These are phyloP conservation scores for Drosophila triauraria DNA, from an alignment of 1,140 invertebrate species.

Conservation along the genomic window DNA sequence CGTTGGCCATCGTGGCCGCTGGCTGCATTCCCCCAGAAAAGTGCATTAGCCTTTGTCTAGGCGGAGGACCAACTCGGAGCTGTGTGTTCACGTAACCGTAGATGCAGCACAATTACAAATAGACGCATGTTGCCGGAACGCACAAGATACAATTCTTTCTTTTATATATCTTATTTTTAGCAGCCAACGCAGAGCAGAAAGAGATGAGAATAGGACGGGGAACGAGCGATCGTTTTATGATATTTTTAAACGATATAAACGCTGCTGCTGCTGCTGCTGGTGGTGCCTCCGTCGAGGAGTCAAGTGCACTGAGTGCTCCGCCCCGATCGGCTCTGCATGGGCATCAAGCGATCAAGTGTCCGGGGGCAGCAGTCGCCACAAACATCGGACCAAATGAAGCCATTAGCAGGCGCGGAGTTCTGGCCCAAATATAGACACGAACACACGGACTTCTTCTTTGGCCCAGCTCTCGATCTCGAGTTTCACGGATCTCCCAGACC, in stretches of 20 bases:
- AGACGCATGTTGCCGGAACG: conserved; percentile 29
- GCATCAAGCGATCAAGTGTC: conserved; percentile 77
- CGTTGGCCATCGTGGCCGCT: conserved; percentile 58
- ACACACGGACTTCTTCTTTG: conserved; percentile 39
- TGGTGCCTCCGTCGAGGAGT: conserved; percentile 35
- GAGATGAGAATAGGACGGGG: conserved; percentile 22
- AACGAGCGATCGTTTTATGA: conserved; percentile 48
- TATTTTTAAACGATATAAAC: conserved; percentile 75
- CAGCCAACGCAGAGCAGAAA: conserved; percentile 30
- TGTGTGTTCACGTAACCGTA: conserved; percentile 38
- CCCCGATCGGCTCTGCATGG: conserved; percentile 44
- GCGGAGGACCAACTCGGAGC: conserved; percentile 43
- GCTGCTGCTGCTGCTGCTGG: conserved; percentile 33
- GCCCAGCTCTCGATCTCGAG: conserved; percentile 17
- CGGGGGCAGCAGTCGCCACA: conserved; percentile 45
- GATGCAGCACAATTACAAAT: conserved; percentile 37
- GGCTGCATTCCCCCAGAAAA: conserved; percentile 8
- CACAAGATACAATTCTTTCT: conserved; percentile 19
- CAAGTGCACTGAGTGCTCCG: conserved; percentile 58
- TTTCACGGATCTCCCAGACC: conserved; percentile 39
- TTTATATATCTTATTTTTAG: conserved; percentile 35
- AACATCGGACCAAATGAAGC: conserved; percentile 52
- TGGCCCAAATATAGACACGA: conserved; percentile 63
- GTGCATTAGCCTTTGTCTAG: conserved; percentile 71
- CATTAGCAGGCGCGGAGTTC: conserved; percentile 57